A percentile compares a stretch with the other conserved stretches of the same genome.
Conservation (phyloP, 2,797 vertebrate genomes). For the Liparis tanakae region DNA sequence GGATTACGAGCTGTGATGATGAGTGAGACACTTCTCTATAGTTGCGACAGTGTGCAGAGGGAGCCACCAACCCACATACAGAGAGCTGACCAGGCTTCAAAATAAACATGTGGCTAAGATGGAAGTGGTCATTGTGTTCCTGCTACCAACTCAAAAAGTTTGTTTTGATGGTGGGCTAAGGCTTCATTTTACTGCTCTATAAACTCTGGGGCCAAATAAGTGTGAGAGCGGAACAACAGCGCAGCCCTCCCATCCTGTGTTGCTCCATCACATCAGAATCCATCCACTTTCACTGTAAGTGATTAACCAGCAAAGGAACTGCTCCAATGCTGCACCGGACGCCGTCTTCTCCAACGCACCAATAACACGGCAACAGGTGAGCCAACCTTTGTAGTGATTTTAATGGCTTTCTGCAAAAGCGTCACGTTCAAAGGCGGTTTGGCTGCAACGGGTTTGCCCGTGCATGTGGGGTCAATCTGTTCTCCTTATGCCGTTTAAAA, state of each 20-base stretch:
- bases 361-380: conserved; percentile 12
- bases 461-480: conserved; percentile 29
- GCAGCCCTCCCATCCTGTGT: conserved; percentile 9
- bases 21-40: conserved; percentile 24
- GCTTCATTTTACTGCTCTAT: conserved; percentile 50
- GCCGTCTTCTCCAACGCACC: not conserved
- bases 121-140: conserved; percentile 38
- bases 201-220: conserved; percentile 46
- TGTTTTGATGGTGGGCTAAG: conserved; percentile 40
- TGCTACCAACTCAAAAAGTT: conserved; percentile 17
- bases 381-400: not conserved
- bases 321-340: conserved; percentile 1
- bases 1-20: conserved; percentile 38
- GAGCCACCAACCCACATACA: not conserved
- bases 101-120: conserved; percentile 10
- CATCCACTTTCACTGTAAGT: not conserved
- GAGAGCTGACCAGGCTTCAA: conserved; percentile 1
- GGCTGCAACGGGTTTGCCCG: conserved; percentile 22
- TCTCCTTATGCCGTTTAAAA: conserved; percentile 38
- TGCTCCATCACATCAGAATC: conserved; percentile 15
- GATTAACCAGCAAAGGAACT: conserved; percentile 31
- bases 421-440: conserved; percentile 12
- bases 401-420: conserved; percentile 10
- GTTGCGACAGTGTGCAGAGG: not conserved
- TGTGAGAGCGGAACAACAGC: conserved; percentile 37